Evolutionary conservation across 2,888 invertebrate species (phyloP).

Genomic region (Eristalis tenax): DNA sequence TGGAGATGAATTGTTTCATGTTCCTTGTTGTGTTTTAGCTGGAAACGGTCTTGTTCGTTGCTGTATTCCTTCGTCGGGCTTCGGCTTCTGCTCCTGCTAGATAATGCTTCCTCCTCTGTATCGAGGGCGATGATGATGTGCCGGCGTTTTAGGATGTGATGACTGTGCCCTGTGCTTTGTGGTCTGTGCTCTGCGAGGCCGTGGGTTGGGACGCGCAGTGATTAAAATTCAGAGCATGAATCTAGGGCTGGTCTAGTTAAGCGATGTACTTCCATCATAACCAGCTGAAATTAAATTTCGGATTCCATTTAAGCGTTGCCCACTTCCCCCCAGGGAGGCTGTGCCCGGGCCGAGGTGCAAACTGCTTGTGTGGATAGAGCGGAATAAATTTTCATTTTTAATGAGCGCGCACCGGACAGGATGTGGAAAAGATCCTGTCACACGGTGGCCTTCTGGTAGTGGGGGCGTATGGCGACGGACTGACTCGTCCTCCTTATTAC

Average conservation of each 20-base stretch:
- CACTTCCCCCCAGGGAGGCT: slow-evolving; percentile 35
- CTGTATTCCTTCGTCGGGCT: slow-evolving; percentile 13
- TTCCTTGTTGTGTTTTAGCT: slow-evolving; percentile 59
- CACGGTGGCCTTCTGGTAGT: background rate
- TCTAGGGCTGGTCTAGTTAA: slow-evolving; percentile 70
- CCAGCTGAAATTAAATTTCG: slow-evolving; percentile 63
- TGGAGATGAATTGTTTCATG: slow-evolving; percentile 63
- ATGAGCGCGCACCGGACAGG: background rate
- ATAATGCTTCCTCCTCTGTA: slow-evolving; percentile 36
- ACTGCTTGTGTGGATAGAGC: slow-evolving; percentile 49
- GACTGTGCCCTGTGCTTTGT: background rate
- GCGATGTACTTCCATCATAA: slow-evolving; percentile 69
- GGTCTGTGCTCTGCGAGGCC: too few relatives aligned
- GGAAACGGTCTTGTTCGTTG: slow-evolving; percentile 59
- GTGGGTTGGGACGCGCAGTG: slow-evolving; percentile 21
- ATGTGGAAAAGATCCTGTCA: slow-evolving; percentile 8
- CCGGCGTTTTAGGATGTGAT: slow-evolving; percentile 55
- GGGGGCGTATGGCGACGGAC: background rate
- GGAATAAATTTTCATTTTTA: slow-evolving; percentile 53
- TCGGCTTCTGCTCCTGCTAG: slow-evolving; percentile 1
- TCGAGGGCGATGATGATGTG: slow-evolving; percentile 59
- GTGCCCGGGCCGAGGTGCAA: slow-evolving; percentile 61
- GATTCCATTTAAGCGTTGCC: slow-evolving; percentile 39
- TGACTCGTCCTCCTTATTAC: background rate
- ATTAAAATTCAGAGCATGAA: slow-evolving; percentile 65